Conservation (phyloP, 2,888 invertebrate species). For the Torymus texanus region DNA sequence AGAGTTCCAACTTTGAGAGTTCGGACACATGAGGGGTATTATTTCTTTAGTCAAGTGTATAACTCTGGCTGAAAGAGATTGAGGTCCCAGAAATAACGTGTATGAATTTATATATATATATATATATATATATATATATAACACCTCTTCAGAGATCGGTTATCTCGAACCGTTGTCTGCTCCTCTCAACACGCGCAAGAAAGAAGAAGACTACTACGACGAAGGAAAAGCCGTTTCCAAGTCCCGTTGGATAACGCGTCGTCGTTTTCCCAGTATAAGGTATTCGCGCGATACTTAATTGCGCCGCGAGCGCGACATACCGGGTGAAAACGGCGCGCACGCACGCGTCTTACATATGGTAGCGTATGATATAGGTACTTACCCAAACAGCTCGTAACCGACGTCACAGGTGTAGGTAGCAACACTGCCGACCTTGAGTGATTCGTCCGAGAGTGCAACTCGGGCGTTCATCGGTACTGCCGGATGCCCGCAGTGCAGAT, state of each 20-base stretch:
- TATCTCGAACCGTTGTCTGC: no score
- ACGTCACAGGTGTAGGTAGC: conserved; percentile 91
- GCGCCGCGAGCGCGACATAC: conserved; percentile 52
- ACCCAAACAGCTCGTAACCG: conserved; percentile 92
- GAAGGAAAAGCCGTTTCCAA: conserved; percentile 56
- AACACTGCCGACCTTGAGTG: conserved; percentile 78
- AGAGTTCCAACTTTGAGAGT: no score
- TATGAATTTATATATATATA: no score
- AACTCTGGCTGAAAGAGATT: no score
- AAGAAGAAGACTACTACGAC: no score
- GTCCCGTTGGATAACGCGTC: conserved; percentile 56
- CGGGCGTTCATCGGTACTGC: conserved; percentile 89
- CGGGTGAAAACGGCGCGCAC: conserved; percentile 46
- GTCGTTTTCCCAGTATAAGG: conserved; percentile 52
- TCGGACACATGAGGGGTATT: no score
- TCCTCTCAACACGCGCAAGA: no score
- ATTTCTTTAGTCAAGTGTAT: no score
- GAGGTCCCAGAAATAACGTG: no score
- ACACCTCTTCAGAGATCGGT: no score
- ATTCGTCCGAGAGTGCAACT: conserved; percentile 80
- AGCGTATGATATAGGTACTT: conserved; percentile 59
- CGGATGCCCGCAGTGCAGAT: conserved; percentile 86
- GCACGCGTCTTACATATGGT: conserved; percentile 28
- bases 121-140: no score
- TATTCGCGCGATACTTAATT: conserved; percentile 37